Conservation (phyloP, 2,113 vertebrate species). For the Tenrec ecaudatus region DNA sequence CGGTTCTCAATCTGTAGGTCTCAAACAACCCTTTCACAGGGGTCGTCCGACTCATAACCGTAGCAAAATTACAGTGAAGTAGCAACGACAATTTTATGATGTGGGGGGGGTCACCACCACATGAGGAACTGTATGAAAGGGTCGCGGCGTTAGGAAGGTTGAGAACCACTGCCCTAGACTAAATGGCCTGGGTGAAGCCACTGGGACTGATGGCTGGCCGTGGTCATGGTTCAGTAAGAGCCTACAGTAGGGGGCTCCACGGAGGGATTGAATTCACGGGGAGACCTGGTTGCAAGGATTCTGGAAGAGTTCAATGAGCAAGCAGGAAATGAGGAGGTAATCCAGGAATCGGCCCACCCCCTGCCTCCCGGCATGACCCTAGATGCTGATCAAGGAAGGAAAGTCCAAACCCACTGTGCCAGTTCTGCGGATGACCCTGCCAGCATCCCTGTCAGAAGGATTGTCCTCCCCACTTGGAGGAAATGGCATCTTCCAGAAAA, state of each 20-base stretch:
- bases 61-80: too few relatives aligned
- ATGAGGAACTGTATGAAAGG: too few relatives aligned
- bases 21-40: too few relatives aligned
- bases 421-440: not conserved
- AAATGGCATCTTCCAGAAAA: constrained; percentile 22
- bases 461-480: not conserved
- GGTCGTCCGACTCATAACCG: too few relatives aligned
- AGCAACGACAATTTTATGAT: too few relatives aligned
- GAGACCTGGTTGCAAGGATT: not conserved
- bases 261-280: not conserved
- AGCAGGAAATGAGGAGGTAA: not conserved
- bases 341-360: not conserved
- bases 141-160: too few relatives aligned
- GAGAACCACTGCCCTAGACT: not conserved
- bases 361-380: not conserved
- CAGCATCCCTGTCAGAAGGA: not conserved
- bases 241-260: not conserved
- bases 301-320: not conserved
- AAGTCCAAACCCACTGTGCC: not conserved
- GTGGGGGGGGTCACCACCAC: too few relatives aligned
- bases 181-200: not conserved
- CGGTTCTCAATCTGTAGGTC: too few relatives aligned
- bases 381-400: not conserved
- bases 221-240: not conserved
- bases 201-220: not conserved